phyloP scores from a whole-genome alignment of 2,888 invertebrate species.

The Tillus elongatus region DNA sequence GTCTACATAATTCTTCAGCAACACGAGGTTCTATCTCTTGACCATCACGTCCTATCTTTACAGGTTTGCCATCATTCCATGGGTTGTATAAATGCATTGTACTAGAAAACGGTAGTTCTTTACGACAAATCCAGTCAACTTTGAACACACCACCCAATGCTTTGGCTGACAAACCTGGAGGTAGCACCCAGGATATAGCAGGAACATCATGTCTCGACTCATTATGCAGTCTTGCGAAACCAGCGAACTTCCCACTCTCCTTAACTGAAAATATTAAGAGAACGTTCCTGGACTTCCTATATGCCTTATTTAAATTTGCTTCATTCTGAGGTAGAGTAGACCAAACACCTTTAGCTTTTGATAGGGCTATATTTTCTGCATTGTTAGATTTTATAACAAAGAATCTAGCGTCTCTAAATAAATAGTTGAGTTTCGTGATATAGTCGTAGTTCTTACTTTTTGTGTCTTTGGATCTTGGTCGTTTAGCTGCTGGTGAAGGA shows the following conservation, averaged over 20 bases:
- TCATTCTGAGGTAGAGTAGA: conserved; percentile 96
- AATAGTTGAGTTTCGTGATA: conserved; percentile 81
- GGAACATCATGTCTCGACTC: conserved; percentile 86
- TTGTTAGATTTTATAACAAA: conserved; percentile 98
- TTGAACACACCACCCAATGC: conserved; percentile 93
- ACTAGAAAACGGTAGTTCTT: conserved; percentile 85
- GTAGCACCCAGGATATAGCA: conserved; percentile 87
- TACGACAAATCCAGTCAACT: conserved; percentile 94
- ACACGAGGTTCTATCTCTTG: conserved; percentile 96
- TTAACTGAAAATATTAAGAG: conserved; percentile 94
- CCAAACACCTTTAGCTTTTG: conserved; percentile 95
- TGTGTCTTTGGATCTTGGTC: conserved; percentile 37
- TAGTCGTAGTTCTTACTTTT: conserved; percentile 70
- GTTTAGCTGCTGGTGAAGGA: conserved; percentile 33
- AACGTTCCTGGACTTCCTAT: conserved; percentile 86
- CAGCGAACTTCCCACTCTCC: conserved; percentile 92
- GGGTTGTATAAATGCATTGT: conserved; percentile 91
- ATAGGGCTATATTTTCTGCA: conserved; percentile 88
- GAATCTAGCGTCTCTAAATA: conserved; percentile 89
- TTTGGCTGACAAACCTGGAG: conserved; percentile 85
- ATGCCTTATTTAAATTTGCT: conserved; percentile 90
- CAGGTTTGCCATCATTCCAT: conserved; percentile 97
- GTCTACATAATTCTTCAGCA: conserved; percentile 85
- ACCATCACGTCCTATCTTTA: conserved; percentile 98
- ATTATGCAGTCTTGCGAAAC: conserved; percentile 83